Evolutionary conservation across 2,113 vertebrate species (phyloP), one percentile per base, ranked within the genome.

Genomic region (Toxotes chatareus): DNA sequence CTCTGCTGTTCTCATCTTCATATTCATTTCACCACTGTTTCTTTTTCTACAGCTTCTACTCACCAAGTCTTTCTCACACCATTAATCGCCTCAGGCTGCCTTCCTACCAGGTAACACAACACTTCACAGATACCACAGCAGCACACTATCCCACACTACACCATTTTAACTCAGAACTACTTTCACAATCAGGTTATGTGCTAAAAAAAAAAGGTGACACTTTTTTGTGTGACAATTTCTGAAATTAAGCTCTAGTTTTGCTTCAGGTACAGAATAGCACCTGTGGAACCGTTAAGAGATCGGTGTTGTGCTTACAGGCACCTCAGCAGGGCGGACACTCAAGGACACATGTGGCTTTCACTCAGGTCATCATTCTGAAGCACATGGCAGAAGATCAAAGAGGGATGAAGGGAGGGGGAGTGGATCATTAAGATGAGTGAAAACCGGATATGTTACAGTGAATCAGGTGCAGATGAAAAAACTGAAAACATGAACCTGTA

Each of bases 391-490:
- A 32, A 47, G 63, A 75, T 73, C 66, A 65, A 49, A 79, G 36
- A 75, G 12, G 12, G 7, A 82, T 40, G 38, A 73, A 49, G 66
- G 23, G 3, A 21, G 2, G 12, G 12, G 12, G 16, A 66, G 38
- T 14, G 68, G 59, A 53, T 7, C 38, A 27, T 62, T 6, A 38
- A 7, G 65, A 14, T 2, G 59, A 79, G 44, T 46, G 55, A 59
- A 34, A 68, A 57, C 56, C 78, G 11, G 6, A 46, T 14, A 27
- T 27, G 44, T 65, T 32, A 66, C 42, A 66, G 34, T 19, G 53
- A 67, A 46, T 78, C 65, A 64, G 55, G 47, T 60, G 31, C 9
- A 79, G 47, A 51, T 63, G 53, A 5, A 65, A 60, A 74, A 67
- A 31, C 11, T 38, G 46, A 72, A 76, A 62, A 85, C 53, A 23